Conservation (phyloP, 1,140 invertebrate genomes). For the Nasonia vitripennis region DNA sequence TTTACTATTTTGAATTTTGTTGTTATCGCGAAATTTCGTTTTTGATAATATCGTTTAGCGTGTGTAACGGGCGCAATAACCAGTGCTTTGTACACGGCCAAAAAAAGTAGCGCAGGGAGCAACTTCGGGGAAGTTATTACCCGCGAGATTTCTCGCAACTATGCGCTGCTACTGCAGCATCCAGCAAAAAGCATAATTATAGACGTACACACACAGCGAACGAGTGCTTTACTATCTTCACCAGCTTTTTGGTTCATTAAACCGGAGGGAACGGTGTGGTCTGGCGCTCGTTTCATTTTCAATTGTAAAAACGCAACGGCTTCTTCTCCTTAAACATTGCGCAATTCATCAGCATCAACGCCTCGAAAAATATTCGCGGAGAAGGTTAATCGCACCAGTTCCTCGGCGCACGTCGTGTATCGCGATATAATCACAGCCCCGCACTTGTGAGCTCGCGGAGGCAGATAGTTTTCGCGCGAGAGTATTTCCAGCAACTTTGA, state of each 20-base stretch:
- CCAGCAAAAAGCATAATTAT: neutral
- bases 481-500: neutral
- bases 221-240: too few species aligned
- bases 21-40: too few species aligned
- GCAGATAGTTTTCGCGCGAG: neutral
- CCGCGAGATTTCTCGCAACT: neutral
- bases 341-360: too few species aligned
- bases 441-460: neutral
- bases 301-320: neutral
- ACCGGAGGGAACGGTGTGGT: neutral
- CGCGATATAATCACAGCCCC: neutral
- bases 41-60: neutral
- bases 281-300: neutral
- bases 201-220: neutral
- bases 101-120: neutral
- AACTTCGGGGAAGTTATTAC: neutral
- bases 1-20: neutral
- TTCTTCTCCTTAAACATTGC: neutral
- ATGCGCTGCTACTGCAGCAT: neutral
- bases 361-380: neutral
- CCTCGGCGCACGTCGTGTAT: neutral
- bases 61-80: neutral
- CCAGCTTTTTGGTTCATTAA: neutral
- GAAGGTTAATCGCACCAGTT: neutral
- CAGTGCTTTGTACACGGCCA: neutral